Evolutionary conservation across 2,113 vertebrate genomes (phyloP), one percentile per base, ranked within the genome.

Genomic region (Prinia subflava): DNA sequence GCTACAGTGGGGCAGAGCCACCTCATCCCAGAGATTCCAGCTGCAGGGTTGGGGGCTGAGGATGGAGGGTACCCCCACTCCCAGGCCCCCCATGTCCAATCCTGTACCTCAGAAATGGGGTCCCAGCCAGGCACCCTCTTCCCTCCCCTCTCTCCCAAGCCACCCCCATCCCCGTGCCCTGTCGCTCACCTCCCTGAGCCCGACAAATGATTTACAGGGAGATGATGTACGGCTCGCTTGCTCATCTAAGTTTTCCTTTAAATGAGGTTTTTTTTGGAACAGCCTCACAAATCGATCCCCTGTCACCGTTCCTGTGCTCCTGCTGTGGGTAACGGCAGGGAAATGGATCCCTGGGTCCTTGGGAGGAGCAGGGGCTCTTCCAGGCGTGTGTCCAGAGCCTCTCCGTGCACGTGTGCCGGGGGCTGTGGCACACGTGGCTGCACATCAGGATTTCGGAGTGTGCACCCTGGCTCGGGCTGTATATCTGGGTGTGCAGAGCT

Each of bases 201-300:
- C 7, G 0, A 76, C 44, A 18, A 68, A 50, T 8, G 44, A 85
- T 96, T 96, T 87, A 68, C 27, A 1, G 35, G 4, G 92, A 59
- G 84, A 89, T 94, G 96, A 96, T 92, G 83, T 52, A 96, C 14
- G 41, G 67, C 74, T 59, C 44, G 89, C 94, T 95, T n/a, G 64
- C 94, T 96, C 91, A 35, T 87, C 88, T 35, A 85, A 95, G 83
- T 92, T 84, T 75, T 69, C 71, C 79, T 74, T 87, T 94, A 70
- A 82, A 91, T 11, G 12, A 85, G 53, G 13, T 25, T 35, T n/a
- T 47, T 47, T 59, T 79, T 91, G 63, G 94, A 96, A 78, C 60
- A 69, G 42, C 85, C 75, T 94, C n/a, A 21, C 79, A 81, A 96
- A 96, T 87, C 22, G 23, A 94, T 90, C 91, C 94, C 90, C 92